Percentiles rank a stretch among this genome's conserved stretches.
Evolutionary conservation across 1,140 invertebrate genomes (phyloP).

Genomic region (Neodiprion pinetum): DNA sequence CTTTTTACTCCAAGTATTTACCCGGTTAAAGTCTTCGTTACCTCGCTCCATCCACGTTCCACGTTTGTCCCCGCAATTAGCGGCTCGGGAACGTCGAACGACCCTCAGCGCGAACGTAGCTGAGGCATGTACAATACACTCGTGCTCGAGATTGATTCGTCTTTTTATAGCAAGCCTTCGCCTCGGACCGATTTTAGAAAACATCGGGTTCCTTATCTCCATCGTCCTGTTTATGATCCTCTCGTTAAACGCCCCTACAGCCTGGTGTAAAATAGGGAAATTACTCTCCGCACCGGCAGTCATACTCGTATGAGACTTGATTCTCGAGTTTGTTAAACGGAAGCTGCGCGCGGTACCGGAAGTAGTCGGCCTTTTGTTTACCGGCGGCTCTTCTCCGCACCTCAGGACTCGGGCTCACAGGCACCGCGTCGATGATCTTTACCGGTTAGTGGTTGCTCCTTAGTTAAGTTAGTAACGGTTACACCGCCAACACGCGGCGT

Average conservation of each 20-base stretch:
- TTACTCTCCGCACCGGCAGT: too few species aligned
- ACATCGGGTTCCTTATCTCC: too few species aligned
- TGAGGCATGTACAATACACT: too few species aligned
- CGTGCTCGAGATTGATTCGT: too few species aligned
- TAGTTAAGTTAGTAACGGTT: background rate
- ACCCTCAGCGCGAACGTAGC: too few species aligned
- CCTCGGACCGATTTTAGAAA: background rate
- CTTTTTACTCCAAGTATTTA: background rate
- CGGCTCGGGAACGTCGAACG: too few species aligned
- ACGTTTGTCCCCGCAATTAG: background rate
- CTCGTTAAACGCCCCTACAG: too few species aligned
- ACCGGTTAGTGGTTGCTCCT: background rate
- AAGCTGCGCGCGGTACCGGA: background rate
- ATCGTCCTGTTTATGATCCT: too few species aligned
- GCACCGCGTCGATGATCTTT: background rate
- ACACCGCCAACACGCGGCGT: background rate
- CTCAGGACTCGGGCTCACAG: background rate
- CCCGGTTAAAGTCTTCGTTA: slow-evolving; percentile 1
- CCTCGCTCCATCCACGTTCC: background rate
- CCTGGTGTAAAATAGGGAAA: too few species aligned
- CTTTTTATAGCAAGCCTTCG: background rate
- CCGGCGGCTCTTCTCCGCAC: background rate
- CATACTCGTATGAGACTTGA: too few species aligned
- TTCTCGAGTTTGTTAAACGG: background rate
- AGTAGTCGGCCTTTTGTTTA: background rate